These are phyloP conservation scores for Carposina sasakii DNA, from an alignment of 1,140 invertebrate genomes.

Conservation along the genomic window DNA sequence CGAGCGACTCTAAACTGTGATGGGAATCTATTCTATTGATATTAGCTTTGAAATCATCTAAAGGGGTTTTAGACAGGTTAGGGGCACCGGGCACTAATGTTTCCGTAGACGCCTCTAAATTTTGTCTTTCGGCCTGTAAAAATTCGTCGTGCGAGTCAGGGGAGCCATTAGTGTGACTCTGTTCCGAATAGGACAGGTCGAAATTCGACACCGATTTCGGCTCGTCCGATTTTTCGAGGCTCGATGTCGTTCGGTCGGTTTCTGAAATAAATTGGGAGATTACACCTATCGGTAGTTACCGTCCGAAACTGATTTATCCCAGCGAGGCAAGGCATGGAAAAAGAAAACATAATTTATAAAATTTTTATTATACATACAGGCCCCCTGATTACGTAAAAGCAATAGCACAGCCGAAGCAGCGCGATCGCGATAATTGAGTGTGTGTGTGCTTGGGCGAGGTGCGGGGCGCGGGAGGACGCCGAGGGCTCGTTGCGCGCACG, in stretches of 20 bases:
- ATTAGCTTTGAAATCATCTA: slow-evolving; percentile 65
- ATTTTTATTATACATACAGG: too few relatives aligned
- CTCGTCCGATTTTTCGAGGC: slow-evolving; percentile 38
- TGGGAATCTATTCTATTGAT: slow-evolving; percentile 69
- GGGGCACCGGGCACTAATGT: slow-evolving; percentile 19
- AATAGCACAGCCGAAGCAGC: too few relatives aligned
- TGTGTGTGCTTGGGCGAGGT: too few relatives aligned
- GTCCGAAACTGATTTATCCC: too few relatives aligned
- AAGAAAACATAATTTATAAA: too few relatives aligned
- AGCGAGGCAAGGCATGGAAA: too few relatives aligned
- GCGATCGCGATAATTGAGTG: too few relatives aligned
- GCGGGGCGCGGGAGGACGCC: too few relatives aligned
- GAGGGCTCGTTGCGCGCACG: too few relatives aligned
- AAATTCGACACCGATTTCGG: slow-evolving; percentile 46
- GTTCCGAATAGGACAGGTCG: slow-evolving; percentile 42
- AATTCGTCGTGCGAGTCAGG: slow-evolving; percentile 54
- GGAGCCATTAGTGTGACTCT: slow-evolving; percentile 14
- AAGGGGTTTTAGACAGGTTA: slow-evolving; percentile 15
- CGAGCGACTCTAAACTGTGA: slow-evolving; percentile 54
- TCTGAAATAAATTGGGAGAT: slow-evolving; percentile 36
- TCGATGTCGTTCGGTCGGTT: slow-evolving; percentile 29
- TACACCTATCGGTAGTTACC: too few relatives aligned
- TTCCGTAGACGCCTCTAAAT: slow-evolving; percentile 19
- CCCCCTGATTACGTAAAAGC: too few relatives aligned
- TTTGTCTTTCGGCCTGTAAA: slow-evolving; percentile 42